These are phyloP conservation scores for Eulemur rufifrons DNA, from an alignment of 2,113 vertebrate species.

Conservation along the genomic window DNA sequence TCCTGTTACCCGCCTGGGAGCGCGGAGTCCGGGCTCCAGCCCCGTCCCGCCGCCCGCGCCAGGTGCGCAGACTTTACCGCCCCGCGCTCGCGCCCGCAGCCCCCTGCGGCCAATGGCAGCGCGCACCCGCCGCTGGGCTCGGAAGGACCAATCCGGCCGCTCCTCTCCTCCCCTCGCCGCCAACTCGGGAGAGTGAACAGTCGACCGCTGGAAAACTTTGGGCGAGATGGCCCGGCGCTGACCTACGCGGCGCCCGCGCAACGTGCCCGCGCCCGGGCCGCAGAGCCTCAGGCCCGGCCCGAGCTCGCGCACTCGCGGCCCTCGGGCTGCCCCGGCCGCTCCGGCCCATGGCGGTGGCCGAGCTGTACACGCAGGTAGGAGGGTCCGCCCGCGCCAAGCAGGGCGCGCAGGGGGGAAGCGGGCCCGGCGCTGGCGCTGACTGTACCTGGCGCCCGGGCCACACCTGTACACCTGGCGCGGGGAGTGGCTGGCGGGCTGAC, in stretches of 20 bases:
- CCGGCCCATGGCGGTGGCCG: slow-evolving; percentile 88
- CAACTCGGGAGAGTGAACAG: not conserved
- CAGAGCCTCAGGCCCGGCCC: not conserved
- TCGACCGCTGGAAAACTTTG: not conserved
- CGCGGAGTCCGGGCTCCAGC: not conserved
- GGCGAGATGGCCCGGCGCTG: not conserved
- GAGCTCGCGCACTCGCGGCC: not conserved
- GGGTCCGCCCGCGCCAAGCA: not conserved
- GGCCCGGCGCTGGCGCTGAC: not conserved
- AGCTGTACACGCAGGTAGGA: slow-evolving; percentile 94
- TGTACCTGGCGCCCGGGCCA: not conserved
- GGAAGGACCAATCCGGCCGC: not conserved
- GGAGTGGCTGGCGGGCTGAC: not conserved
- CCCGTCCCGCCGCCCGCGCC: not conserved
- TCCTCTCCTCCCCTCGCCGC: not conserved
- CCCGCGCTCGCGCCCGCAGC: fast-evolving
- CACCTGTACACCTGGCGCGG: not conserved
- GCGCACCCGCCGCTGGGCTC: not conserved
- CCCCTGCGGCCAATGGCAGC: slow-evolving; percentile 33
- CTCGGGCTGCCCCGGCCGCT: not conserved
- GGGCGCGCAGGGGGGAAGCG: not conserved
- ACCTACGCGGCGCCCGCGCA: fast-evolving
- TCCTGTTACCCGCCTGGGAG: not conserved
- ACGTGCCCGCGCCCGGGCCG: not conserved
- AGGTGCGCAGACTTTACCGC: not conserved